Percentiles rank a stretch among this genome's conserved stretches.
Evolutionary conservation across 2,888 invertebrate species (phyloP).

Genomic region (Pandemis corylana): DNA sequence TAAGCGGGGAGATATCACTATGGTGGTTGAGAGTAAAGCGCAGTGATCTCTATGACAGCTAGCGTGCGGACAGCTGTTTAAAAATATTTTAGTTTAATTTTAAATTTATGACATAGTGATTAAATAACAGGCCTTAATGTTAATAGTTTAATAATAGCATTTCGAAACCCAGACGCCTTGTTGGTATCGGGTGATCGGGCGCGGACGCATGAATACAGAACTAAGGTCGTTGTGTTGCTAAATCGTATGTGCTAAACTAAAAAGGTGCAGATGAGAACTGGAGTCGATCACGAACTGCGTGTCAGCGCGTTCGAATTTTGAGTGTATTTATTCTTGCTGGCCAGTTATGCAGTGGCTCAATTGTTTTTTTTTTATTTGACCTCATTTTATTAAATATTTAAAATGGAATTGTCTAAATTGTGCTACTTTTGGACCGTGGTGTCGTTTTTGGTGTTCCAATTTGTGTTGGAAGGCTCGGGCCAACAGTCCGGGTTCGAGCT

Average conservation of each 20-base stretch:
- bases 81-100: slow-evolving; percentile 6
- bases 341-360: slow-evolving; percentile 1
- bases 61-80: slow-evolving; percentile 22
- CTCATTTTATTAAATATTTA: slow-evolving; percentile 24
- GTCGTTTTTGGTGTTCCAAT: slow-evolving; percentile 68
- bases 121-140: slow-evolving; percentile 61
- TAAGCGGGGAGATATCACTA: slow-evolving; percentile 35
- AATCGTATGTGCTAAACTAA: slow-evolving; percentile 41
- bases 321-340: neutral
- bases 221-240: slow-evolving; percentile 67
- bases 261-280: slow-evolving; percentile 41
- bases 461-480: slow-evolving; percentile 64
- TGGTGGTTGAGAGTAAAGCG: slow-evolving; percentile 26
- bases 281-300: slow-evolving; percentile 27
- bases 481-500: slow-evolving; percentile 78
- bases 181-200: slow-evolving; percentile 38
- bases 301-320: slow-evolving; percentile 18
- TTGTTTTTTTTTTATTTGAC: neutral
- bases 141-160: slow-evolving; percentile 59
- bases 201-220: slow-evolving; percentile 66
- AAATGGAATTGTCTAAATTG: slow-evolving; percentile 72
- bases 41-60: slow-evolving; percentile 37
- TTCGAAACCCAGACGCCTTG: slow-evolving; percentile 59
- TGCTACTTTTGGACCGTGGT: slow-evolving; percentile 68
- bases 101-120: slow-evolving; percentile 49